phyloP scores from a whole-genome alignment of 2,797 vertebrate genomes.

The Macropus fuliginosus region DNA sequence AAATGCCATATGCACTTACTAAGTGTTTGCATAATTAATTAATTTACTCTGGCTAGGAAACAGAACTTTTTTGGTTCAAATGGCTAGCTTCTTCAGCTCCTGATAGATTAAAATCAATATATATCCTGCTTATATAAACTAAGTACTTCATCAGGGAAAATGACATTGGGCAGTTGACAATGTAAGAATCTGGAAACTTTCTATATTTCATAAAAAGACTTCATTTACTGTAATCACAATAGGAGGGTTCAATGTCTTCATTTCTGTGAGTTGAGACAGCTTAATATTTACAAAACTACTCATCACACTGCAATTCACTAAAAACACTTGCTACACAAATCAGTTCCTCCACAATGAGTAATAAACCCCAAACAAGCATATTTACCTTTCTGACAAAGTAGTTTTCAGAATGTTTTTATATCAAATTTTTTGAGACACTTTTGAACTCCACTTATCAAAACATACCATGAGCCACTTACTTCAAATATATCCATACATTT shows the following conservation, averaged over 20 bases:
- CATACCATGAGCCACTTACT: slow-evolving; percentile 8
- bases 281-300: not conserved
- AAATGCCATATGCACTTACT: not conserved
- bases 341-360: not conserved
- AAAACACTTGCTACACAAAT: not conserved
- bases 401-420: not conserved
- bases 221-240: not conserved
- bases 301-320: not conserved
- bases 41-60: not conserved
- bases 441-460: slow-evolving; percentile 45
- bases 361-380: not conserved
- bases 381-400: not conserved
- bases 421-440: slow-evolving; percentile 11
- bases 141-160: not conserved
- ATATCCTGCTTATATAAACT: not conserved
- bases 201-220: not conserved
- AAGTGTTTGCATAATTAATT: not conserved
- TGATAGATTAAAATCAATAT: not conserved
- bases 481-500: slow-evolving; percentile 48
- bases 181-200: not conserved
- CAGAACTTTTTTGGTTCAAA: not conserved
- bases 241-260: not conserved
- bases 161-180: not conserved
- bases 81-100: not conserved
- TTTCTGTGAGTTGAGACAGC: not conserved